Conservation (phyloP, 2,797 vertebrate genomes). For the Hydrolagus colliei region DNA sequence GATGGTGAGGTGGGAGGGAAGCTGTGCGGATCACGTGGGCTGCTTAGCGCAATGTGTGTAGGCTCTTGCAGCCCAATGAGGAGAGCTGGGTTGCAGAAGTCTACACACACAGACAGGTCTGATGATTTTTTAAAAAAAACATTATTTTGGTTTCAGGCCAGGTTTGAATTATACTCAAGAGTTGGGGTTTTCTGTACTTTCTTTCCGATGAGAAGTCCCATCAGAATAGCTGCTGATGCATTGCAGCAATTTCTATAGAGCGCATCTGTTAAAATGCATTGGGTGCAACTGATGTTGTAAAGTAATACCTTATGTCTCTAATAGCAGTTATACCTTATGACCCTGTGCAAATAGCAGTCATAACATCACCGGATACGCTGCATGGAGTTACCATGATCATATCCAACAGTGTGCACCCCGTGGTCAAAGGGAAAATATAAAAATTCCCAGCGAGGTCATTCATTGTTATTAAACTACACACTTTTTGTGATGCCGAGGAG, state of each 20-base stretch:
- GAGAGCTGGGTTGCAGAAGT: no score
- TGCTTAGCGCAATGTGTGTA: no score
- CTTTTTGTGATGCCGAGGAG: conserved; percentile 11
- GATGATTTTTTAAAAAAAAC: no score
- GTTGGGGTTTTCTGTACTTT: no score
- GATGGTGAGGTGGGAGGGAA: no score
- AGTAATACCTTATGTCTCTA: not conserved
- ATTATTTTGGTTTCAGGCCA: no score
- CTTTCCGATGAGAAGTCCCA: no score
- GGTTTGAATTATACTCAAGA: no score
- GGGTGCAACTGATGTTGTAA: conserved; percentile 18
- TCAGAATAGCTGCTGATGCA: not conserved
- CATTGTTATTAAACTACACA: not conserved
- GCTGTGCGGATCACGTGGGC: no score
- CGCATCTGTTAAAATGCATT: not conserved
- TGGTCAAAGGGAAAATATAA: not conserved
- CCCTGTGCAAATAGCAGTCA: conserved; percentile 23
- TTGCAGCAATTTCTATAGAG: not conserved
- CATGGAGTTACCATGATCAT: not conserved
- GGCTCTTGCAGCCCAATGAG: no score
- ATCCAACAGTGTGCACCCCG: not conserved
- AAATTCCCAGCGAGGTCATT: not conserved
- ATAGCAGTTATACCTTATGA: not conserved
- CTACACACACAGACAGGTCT: no score
- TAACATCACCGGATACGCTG: conserved; percentile 11